Base-by-base conservation (phyloP, 2,113 vertebrate species). In the Cephalopterus ornatus region DNA sequence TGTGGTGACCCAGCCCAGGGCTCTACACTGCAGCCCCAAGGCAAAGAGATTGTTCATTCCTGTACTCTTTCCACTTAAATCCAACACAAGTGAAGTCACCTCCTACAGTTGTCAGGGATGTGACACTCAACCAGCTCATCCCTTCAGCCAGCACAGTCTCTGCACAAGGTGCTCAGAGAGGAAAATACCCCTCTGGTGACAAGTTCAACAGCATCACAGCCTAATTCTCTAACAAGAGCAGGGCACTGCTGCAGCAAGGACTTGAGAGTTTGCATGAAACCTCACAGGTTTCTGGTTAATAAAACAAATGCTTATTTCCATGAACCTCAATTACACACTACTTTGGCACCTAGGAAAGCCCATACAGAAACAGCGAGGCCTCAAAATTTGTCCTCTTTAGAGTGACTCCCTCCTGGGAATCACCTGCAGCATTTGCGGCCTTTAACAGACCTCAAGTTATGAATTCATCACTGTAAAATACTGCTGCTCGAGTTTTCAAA, bases 1-100 rank as follows among this genome's bases (percentile, higher is more conserved):
- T 13, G 24, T 41, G 2, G 1, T 0, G 3, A 46, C 14, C 24
- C 68, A 21, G 35, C 3, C 12, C 44, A 62, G 23, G 39, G 37
- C 8, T 71, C 52, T 8, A 27, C 20, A 50, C 35, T 33, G 39
- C 23, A 58, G 49, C 37, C 27, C 42, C 1, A 2, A 68, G 27
- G 19, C 42, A 77, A 42, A 85, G 28, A 62, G 24, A 35, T 75
- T 53, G 71, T 42, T 56, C n/a, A 46, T 61, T 76, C 21, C 30
- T 12, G 27, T 3, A 23, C 16, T 41, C 37, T 58, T 72, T 65
- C 28, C 53, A 26, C 49, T 52, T 49, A 58, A 67, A 52, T 47
- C 24, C 14, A 53, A 33, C 2, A 42, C 9, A 74, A 58, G 15
- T 0, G 0, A 71, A 79, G 56, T 30, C 52, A n/a, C 14, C 47